Conservation (phyloP, 2,888 invertebrate genomes). For the Dicranocentrus wangi region DNA sequence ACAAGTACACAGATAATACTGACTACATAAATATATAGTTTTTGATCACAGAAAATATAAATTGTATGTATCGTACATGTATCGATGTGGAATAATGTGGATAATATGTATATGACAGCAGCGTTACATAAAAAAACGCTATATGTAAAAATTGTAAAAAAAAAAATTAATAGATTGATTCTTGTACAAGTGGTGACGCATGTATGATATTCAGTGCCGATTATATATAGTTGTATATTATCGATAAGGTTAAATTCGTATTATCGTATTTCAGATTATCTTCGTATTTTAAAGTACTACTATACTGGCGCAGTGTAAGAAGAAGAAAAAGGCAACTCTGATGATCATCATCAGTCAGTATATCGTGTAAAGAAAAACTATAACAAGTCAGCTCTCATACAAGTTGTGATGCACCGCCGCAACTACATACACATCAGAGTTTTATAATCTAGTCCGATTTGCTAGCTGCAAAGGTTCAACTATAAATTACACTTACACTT, state of each 20-base stretch:
- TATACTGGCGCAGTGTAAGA: neutral
- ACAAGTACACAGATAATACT: constrained; percentile 46
- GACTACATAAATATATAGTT: constrained; percentile 35
- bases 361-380: neutral
- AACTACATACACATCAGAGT: constrained; percentile 38
- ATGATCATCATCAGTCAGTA: constrained; percentile 18
- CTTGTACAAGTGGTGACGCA: constrained; percentile 20
- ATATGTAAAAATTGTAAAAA: constrained; percentile 17
- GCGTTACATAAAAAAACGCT: no score
- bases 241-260: neutral
- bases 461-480: constrained; percentile 32
- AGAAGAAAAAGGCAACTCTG: constrained; percentile 22
- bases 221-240: constrained; percentile 9
- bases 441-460: constrained; percentile 47
- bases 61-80: neutral
- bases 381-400: constrained; percentile 27
- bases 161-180: constrained; percentile 1
- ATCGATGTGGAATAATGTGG: neutral
- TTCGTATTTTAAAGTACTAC: neutral
- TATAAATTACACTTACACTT: neutral
- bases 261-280: neutral
- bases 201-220: constrained; percentile 43
- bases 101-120: neutral
- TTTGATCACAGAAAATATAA: constrained; percentile 39
- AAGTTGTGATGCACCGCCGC: constrained; percentile 11